These are phyloP conservation scores for Lithobates sylvaticus DNA, from an alignment of 2,797 vertebrate species.

Conservation along the genomic window DNA sequence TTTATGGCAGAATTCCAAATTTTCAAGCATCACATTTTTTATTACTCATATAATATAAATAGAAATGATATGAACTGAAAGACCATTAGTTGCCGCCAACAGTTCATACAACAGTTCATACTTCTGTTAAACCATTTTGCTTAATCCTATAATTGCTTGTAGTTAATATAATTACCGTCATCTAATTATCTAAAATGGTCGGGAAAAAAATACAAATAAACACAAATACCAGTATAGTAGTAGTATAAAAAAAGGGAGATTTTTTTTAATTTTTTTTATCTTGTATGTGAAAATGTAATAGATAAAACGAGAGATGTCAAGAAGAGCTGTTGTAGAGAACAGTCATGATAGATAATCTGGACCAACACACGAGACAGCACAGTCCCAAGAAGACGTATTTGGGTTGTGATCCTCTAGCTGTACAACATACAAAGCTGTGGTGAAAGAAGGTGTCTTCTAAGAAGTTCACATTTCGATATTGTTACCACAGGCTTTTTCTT, in stretches of 20 bases:
- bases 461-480: constrained; percentile 98
- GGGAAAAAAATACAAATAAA: neutral
- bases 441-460: constrained; percentile 99
- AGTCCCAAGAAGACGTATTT: constrained; percentile 73
- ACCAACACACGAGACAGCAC: constrained; percentile 62
- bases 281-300: no score
- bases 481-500: constrained; percentile 92
- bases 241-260: no score
- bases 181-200: constrained; percentile 13
- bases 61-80: constrained; percentile 12
- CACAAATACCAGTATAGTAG: neutral
- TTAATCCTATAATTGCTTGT: constrained; percentile 12
- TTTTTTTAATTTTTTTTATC: no score
- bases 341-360: neutral
- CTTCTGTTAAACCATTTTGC: neutral
- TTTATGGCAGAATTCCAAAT: constrained; percentile 22
- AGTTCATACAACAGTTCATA: constrained; percentile 10
- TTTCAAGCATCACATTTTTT: neutral
- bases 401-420: constrained; percentile 84
- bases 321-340: neutral
- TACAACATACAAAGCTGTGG: constrained; percentile 81
- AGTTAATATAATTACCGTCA: constrained; percentile 1
- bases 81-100: neutral
- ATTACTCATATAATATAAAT: constrained; percentile 10
- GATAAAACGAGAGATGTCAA: neutral